Percentiles rank a stretch among this genome's conserved stretches.
These are phyloP conservation scores for Heliconius cydno DNA, from an alignment of 2,888 invertebrate genomes.

Conservation along the genomic window DNA sequence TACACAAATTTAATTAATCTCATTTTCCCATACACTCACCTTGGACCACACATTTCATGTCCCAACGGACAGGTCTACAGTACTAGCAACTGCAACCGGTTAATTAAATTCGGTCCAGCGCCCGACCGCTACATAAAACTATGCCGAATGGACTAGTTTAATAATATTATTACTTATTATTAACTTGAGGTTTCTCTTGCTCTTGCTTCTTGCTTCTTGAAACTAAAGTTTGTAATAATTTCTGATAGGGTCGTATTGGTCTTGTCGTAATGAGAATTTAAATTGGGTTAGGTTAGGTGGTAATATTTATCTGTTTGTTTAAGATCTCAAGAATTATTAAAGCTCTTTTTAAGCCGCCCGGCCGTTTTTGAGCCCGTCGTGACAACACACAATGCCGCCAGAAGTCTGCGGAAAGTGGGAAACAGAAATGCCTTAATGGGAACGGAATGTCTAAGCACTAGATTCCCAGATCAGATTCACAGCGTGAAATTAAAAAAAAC, in stretches of 20 bases:
- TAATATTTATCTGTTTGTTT: too few relatives aligned
- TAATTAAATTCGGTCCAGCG: constrained; percentile 76
- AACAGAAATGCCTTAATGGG: too few relatives aligned
- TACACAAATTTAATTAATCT: background rate
- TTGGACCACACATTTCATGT: constrained; percentile 51
- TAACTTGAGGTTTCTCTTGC: constrained; percentile 46
- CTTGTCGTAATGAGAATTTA: background rate
- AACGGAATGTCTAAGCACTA: background rate
- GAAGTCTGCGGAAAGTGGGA: too few relatives aligned
- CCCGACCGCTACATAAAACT: constrained; percentile 65
- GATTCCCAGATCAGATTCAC: background rate
- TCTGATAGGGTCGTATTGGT: constrained; percentile 12
- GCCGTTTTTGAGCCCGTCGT: too few relatives aligned
- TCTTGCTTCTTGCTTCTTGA: constrained; percentile 20
- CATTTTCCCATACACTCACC: background rate
- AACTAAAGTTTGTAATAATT: constrained; percentile 41
- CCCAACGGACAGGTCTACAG: constrained; percentile 65
- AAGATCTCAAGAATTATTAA: too few relatives aligned
- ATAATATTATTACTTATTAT: constrained; percentile 61
- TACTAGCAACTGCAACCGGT: constrained; percentile 67
- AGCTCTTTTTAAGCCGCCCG: too few relatives aligned
- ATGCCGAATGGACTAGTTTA: constrained; percentile 63
- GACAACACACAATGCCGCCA: too few relatives aligned
- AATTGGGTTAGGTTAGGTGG: background rate
- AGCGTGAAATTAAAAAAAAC: too few relatives aligned